phyloP scores from a whole-genome alignment of 1,140 invertebrate species.

The Uloborus diversus region DNA sequence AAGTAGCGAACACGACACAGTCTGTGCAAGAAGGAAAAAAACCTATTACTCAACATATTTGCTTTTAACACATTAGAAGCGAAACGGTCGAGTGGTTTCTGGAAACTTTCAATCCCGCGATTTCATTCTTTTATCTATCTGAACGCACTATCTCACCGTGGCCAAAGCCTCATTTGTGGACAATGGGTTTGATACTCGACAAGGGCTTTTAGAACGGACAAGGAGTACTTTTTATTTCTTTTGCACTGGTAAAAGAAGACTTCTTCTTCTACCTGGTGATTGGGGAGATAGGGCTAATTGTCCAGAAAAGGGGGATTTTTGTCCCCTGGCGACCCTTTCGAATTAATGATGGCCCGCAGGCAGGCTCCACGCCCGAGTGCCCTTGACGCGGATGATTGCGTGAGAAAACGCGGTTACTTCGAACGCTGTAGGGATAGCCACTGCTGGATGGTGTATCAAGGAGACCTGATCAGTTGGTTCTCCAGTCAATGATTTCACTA shows the following conservation, averaged over 20 bases:
- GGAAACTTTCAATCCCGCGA: slow-evolving; percentile 2
- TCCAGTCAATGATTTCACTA: no score
- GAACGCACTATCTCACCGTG: slow-evolving; percentile 19
- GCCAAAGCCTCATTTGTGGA: slow-evolving; percentile 32
- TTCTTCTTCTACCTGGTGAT: slow-evolving; percentile 4
- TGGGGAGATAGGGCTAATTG: slow-evolving; percentile 46
- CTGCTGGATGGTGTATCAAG: no score
- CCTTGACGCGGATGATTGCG: slow-evolving; percentile 38
- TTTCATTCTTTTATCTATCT: slow-evolving; percentile 26
- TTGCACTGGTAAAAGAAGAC: not conserved
- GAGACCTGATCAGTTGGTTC: no score
- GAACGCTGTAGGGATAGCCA: no score
- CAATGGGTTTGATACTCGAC: slow-evolving; percentile 34
- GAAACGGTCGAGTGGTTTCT: slow-evolving; percentile 31
- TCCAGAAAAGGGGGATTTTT: slow-evolving; percentile 52
- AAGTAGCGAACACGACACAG: not conserved
- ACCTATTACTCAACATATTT: slow-evolving; percentile 6
- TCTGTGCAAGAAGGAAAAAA: slow-evolving; percentile 34
- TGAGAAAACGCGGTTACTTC: no score
- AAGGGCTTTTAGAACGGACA: slow-evolving; percentile 39
- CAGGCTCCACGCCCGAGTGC: slow-evolving; percentile 33
- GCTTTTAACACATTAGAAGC: slow-evolving; percentile 43
- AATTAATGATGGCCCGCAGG: slow-evolving; percentile 41
- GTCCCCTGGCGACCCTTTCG: slow-evolving; percentile 46
- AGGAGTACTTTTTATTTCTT: slow-evolving; percentile 6